Evolutionary conservation across 2,113 vertebrate species (phyloP).

Genomic region (Pycnonotus jocosus): DNA sequence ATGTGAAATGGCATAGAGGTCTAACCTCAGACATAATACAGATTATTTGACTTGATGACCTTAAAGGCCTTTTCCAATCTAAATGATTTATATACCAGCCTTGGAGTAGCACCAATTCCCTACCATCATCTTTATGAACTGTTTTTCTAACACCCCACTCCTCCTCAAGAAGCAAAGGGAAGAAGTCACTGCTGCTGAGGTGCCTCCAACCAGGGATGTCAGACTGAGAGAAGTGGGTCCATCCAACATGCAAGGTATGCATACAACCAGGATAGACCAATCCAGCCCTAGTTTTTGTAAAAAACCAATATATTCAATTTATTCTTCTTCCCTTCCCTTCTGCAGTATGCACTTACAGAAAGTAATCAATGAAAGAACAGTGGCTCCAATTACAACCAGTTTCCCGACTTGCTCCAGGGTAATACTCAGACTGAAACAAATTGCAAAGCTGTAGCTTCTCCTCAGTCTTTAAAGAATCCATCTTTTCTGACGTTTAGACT

Average conservation of each 20-base stretch:
- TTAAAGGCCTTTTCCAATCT: background rate
- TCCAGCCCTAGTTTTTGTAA: background rate
- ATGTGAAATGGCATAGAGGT: background rate
- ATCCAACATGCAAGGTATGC: background rate
- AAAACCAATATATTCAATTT: background rate
- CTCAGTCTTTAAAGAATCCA: background rate
- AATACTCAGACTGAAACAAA: background rate
- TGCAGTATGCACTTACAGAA: background rate
- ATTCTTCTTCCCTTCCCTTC: background rate
- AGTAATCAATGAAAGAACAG: conserved; percentile 7
- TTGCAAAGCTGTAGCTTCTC: background rate
- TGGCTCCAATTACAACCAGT: background rate
- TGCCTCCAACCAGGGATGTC: background rate
- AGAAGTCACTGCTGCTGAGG: background rate
- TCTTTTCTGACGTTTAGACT: background rate
- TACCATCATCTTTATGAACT: background rate
- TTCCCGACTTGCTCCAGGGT: background rate
- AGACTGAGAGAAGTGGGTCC: background rate
- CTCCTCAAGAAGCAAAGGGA: background rate
- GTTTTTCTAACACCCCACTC: background rate
- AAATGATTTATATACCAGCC: background rate
- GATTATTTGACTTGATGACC: background rate
- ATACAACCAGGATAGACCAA: background rate
- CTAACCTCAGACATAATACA: background rate
- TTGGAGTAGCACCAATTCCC: background rate